These are phyloP conservation scores for Stenodera caucasica DNA, from an alignment of 2,888 invertebrate genomes.

Conservation along the genomic window DNA sequence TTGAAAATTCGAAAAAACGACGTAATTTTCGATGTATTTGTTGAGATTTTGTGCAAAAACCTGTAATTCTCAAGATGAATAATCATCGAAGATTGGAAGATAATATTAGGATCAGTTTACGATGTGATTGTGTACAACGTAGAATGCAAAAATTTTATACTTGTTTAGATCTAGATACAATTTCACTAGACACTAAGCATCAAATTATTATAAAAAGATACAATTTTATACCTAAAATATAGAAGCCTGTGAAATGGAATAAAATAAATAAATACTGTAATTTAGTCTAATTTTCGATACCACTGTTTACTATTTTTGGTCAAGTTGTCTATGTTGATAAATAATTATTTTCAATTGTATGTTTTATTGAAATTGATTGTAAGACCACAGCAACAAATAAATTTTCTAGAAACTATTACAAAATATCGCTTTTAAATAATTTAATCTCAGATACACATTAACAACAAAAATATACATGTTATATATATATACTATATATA, in stretches of 20 bases:
- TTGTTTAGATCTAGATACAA: no score
- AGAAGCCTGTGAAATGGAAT: no score
- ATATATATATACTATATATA: conserved; percentile 36
- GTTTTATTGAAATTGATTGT: conserved; percentile 51
- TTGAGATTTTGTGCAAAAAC: conserved; percentile 25
- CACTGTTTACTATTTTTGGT: no score
- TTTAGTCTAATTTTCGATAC: no score
- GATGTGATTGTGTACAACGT: no score
- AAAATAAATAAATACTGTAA: no score
- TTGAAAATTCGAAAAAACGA: conserved; percentile 58
- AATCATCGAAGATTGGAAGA: background rate
- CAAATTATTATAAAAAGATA: no score
- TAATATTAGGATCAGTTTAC: conserved; percentile 9
- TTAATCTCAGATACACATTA: conserved; percentile 44
- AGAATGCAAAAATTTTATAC: no score
- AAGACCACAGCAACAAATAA: conserved; percentile 53
- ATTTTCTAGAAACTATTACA: conserved; percentile 48
- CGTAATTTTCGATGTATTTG: conserved; percentile 40
- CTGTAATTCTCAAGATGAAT: background rate
- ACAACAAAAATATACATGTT: conserved; percentile 52
- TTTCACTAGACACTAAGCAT: no score
- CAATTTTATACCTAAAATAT: no score
- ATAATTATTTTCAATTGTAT: conserved; percentile 33
- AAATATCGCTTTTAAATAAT: conserved; percentile 51
- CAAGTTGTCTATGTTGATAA: conserved; percentile 20